Evolutionary conservation across 2,113 vertebrate genomes (phyloP), one percentile per base, ranked within the genome.

Genomic region (Columba janthina): DNA sequence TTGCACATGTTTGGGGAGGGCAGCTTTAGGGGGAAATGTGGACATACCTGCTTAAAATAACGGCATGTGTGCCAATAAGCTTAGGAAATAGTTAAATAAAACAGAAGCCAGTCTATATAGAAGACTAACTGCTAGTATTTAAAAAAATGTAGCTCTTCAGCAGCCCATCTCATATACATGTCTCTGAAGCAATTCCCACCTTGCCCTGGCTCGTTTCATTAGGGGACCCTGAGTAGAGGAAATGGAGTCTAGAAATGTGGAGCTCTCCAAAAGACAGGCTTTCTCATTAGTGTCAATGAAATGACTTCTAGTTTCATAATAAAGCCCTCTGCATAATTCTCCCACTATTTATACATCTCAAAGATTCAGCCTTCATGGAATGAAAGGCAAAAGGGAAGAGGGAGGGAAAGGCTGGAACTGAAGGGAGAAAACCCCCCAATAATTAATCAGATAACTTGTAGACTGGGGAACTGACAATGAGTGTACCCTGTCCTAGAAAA

Each of bases 211-310:
- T 95, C 56, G 6, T 72, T 97, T 95, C 89, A 71, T 97, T 91
- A 87, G 67, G 85, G 86, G 94, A 95, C 92, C 94, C 50, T 89
- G 89, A 96, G 90, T 96, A 78, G 26, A 94, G 38, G 82, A 96
- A 95, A 95, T 79, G 93, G 64, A 84, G 81, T 93, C 91, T 80
- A 85, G 89, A 97, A 97, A 97, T 95, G 96, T 92, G 91, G 92
- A 88, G 81, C 80, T 96, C 72, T 96, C 96, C 75, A 71, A 96
- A 97, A 97, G 95, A 88, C 83, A 96, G 96, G 92, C 94, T 98
- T 97, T 97, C 64, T 83, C 74, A 94, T 98, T 98, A 98, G 96
- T 97, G 97, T 96, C 85, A 95, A 60, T 86, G 94, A 93, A 97
- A 93, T 96, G 85, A 94, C 97, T 97, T 91, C 89, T 94, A 71